Evolutionary conservation across 2,888 invertebrate species (phyloP).

Genomic region (Myopa tessellatipennis): DNA sequence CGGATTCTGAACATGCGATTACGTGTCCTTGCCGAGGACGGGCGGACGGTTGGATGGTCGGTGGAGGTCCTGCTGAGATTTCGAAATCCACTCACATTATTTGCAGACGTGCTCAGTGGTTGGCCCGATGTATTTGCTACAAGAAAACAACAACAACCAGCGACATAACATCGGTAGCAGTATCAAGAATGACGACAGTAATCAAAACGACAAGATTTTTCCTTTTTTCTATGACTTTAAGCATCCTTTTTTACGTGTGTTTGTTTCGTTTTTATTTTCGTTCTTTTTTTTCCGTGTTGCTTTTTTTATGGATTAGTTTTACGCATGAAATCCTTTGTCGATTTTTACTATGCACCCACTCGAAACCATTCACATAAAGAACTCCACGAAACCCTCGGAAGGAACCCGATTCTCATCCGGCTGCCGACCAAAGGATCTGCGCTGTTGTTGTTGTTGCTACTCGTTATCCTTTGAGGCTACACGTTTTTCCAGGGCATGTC

Average conservation of each 20-base stretch:
- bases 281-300: background rate
- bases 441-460: no score
- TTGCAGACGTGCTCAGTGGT: conserved; percentile 17
- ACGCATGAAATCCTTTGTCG: conserved; percentile 39
- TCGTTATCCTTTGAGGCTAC: background rate
- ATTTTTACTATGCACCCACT: conserved; percentile 29
- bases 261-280: background rate
- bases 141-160: conserved; percentile 14
- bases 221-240: background rate
- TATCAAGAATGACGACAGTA: background rate
- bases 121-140: background rate
- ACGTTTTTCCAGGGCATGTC: conserved; percentile 3
- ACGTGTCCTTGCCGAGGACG: no score
- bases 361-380: background rate
- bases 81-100: background rate
- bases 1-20: no score
- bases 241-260: background rate
- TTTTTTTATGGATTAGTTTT: conserved; percentile 4
- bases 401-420: background rate
- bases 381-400: background rate
- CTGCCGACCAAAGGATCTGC: no score
- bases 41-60: no score
- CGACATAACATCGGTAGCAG: background rate
- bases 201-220: background rate
- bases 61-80: no score